Percentiles rank a stretch among this genome's conserved stretches.
Conservation (phyloP, 2,888 invertebrate species). For the Erebia epiphron region DNA sequence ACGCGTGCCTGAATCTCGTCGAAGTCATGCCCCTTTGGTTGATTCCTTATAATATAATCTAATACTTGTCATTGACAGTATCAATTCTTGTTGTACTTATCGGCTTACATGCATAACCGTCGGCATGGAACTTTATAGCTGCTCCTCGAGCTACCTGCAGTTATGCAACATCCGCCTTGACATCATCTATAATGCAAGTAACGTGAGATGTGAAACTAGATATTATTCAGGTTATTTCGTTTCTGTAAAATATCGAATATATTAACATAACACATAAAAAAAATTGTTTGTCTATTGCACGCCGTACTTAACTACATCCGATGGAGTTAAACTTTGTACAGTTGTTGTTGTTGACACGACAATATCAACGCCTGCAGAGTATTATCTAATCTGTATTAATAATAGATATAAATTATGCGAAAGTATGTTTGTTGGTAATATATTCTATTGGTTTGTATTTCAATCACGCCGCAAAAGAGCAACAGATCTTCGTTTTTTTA, state of each 20-base stretch:
- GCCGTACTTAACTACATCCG: too few relatives aligned
- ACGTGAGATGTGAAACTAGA: background rate
- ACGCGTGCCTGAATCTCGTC: background rate
- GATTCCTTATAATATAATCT: background rate
- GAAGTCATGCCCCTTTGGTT: background rate
- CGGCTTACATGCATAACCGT: slow-evolving; percentile 23
- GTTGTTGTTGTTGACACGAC: too few relatives aligned
- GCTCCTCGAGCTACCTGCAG: slow-evolving; percentile 21
- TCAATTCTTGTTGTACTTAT: slow-evolving; percentile 18
- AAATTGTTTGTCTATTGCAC: too few relatives aligned
- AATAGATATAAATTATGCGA: too few relatives aligned
- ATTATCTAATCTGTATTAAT: too few relatives aligned
- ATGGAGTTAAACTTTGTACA: too few relatives aligned
- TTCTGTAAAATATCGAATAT: background rate
- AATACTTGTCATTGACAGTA: background rate
- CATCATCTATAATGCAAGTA: slow-evolving; percentile 7
- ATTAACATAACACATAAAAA: too few relatives aligned
- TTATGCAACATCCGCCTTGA: slow-evolving; percentile 25
- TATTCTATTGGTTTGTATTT: too few relatives aligned
- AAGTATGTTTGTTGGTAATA: too few relatives aligned
- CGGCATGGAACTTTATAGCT: slow-evolving; percentile 27
- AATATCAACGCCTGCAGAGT: too few relatives aligned
- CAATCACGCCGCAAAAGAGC: too few relatives aligned
- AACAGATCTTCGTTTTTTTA: too few relatives aligned
- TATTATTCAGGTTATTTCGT: background rate